These are phyloP conservation scores for Chlorocebus sabaeus DNA, from an alignment of 2,113 vertebrate genomes.

Conservation along the genomic window DNA sequence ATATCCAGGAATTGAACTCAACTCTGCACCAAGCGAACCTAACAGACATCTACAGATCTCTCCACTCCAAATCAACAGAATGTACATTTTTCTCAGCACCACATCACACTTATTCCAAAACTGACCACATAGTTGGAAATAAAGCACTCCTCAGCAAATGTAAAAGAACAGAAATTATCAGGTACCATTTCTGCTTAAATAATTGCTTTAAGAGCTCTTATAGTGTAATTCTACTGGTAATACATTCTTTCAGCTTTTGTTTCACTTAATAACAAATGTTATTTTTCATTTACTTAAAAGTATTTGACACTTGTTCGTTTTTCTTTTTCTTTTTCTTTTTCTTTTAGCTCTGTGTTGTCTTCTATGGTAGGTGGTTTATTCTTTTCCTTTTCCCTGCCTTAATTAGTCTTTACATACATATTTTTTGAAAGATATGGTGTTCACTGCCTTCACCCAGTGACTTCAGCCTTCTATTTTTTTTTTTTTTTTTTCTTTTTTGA, in stretches of 20 bases:
- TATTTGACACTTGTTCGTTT: neutral
- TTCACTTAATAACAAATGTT: neutral
- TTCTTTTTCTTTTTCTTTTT: neutral
- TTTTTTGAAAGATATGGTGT: accelerated
- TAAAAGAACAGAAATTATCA: neutral
- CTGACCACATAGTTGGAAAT: too few species aligned
- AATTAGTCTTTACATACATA: neutral
- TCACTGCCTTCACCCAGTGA: accelerated
- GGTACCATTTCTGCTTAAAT: neutral
- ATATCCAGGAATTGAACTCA: too few species aligned
- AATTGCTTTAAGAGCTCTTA: neutral
- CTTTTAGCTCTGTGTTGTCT: neutral
- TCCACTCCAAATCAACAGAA: too few species aligned
- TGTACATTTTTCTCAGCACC: too few species aligned
- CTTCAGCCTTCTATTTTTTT: too few species aligned
- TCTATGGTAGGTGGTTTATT: accelerated
- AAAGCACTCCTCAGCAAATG: too few species aligned
- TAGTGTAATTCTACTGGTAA: neutral
- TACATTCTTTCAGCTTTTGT: neutral
- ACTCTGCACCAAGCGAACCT: too few species aligned
- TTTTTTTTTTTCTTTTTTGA: too few species aligned
- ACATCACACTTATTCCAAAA: too few species aligned
- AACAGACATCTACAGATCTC: too few species aligned
- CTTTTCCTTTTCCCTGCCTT: neutral
- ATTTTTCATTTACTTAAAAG: neutral